Evolutionary conservation across 2,888 invertebrate genomes (phyloP).

Genomic region (Amorpha juglandis): DNA sequence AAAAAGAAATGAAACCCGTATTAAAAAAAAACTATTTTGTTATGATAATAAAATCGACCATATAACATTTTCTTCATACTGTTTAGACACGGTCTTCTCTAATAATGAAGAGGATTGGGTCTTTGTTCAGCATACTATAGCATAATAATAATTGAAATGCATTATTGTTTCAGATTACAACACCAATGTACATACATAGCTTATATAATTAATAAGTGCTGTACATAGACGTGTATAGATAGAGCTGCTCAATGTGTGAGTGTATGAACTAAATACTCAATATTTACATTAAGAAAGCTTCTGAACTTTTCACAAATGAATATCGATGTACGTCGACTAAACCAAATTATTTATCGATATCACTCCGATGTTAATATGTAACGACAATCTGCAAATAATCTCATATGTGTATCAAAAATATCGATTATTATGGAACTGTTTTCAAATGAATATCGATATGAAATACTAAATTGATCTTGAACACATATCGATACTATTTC

Average conservation of each 20-base stretch:
- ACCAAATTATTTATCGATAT: not conserved
- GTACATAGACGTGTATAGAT: constrained; percentile 44
- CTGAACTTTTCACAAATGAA: constrained; percentile 32
- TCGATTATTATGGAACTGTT: not conserved
- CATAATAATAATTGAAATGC: constrained; percentile 9
- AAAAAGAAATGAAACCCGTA: no score
- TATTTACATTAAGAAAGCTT: constrained; percentile 14
- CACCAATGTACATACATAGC: constrained; percentile 48
- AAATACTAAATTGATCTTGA: no score
- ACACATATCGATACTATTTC: no score
- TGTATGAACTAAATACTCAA: constrained; percentile 29
- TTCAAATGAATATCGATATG: not conserved
- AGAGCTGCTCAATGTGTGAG: constrained; percentile 59
- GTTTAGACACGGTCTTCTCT: no score
- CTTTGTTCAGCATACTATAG: no score
- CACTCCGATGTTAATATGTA: not conserved
- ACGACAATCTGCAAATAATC: constrained; percentile 1
- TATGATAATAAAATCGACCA: no score
- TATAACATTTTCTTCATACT: no score
- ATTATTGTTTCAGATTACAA: constrained; percentile 54
- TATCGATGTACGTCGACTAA: constrained; percentile 7
- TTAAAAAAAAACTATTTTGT: no score
- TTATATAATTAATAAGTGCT: constrained; percentile 45
- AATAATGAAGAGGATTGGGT: no score
- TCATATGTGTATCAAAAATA: not conserved